Evolutionary conservation across 2,888 invertebrate species (phyloP).

Genomic region (Tortrix viridana): DNA sequence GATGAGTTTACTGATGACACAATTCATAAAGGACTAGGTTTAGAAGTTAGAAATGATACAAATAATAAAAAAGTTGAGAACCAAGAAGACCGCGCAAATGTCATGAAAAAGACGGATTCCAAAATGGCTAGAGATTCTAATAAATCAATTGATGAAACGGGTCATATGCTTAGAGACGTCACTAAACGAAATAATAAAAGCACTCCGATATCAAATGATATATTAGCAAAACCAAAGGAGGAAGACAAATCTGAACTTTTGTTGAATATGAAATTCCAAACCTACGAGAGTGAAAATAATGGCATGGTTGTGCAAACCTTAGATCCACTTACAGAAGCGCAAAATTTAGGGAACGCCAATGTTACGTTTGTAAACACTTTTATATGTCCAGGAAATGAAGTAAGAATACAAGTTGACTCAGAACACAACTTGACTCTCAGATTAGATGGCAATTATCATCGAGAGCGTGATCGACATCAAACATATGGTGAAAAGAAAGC

Average conservation of each 20-base stretch:
- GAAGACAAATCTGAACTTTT: slow-evolving; percentile 31
- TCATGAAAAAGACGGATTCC: not conserved
- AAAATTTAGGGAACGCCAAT: slow-evolving; percentile 46
- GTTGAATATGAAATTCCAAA: slow-evolving; percentile 61
- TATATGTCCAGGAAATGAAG: slow-evolving; percentile 50
- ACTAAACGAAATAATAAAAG: not conserved
- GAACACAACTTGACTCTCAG: slow-evolving; percentile 56
- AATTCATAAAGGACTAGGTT: too few species aligned
- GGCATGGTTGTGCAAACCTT: slow-evolving; percentile 57
- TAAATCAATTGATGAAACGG: not conserved
- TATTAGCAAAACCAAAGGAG: not conserved
- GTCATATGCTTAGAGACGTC: not conserved
- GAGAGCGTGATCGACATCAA: not conserved
- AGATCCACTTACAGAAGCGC: slow-evolving; percentile 44
- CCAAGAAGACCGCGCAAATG: too few species aligned
- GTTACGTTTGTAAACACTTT: slow-evolving; percentile 53
- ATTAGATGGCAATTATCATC: slow-evolving; percentile 43
- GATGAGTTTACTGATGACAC: too few species aligned
- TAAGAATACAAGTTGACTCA: slow-evolving; percentile 58
- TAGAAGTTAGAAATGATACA: too few species aligned
- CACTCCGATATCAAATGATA: not conserved
- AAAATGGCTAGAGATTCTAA: not conserved
- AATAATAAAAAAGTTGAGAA: too few species aligned
- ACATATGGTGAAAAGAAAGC: not conserved
- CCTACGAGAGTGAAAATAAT: slow-evolving; percentile 53